Percentiles rank a stretch among this genome's conserved stretches.
These are phyloP conservation scores for Macrostomum lignano DNA, from an alignment of 1,140 invertebrate genomes.

Conservation along the genomic window DNA sequence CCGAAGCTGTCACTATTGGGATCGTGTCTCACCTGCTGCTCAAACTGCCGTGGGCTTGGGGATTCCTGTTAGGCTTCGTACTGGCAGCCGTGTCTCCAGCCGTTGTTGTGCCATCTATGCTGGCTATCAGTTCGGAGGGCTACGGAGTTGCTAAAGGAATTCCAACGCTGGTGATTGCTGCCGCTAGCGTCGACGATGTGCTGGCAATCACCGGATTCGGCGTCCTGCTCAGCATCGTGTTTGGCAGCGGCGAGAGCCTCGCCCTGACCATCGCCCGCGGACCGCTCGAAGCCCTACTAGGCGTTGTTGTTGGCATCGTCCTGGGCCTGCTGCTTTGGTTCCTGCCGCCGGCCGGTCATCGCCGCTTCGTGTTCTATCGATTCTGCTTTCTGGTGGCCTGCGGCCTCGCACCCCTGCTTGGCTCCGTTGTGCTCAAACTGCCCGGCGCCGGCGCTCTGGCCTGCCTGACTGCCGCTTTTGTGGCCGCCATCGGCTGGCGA, in stretches of 20 bases:
- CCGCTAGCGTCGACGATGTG: conserved; percentile 55
- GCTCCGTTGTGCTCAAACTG: conserved; percentile 44
- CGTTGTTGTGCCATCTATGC: conserved; percentile 63
- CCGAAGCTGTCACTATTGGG: neutral
- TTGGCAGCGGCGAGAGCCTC: conserved; percentile 19
- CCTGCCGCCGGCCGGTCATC: conserved; percentile 26
- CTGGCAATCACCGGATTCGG: conserved; percentile 56
- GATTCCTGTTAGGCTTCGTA: conserved; percentile 33
- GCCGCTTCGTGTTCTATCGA: conserved; percentile 25
- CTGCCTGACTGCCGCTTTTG: conserved; percentile 51
- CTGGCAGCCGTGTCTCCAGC: conserved; percentile 70
- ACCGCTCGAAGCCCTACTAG: conserved; percentile 43
- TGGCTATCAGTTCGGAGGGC: conserved; percentile 47
- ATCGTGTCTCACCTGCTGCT: neutral
- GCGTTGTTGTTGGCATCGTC: conserved; percentile 41
- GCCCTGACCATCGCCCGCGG: conserved; percentile 34
- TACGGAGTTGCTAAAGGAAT: conserved; percentile 74
- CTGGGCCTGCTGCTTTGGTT: conserved; percentile 44
- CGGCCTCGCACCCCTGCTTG: conserved; percentile 48
- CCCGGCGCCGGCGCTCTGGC: conserved; percentile 51
- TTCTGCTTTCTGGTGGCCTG: conserved; percentile 36
- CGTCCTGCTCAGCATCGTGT: conserved; percentile 18
- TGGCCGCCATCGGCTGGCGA: conserved; percentile 34
- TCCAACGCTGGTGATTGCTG: conserved; percentile 71
- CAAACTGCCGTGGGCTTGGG: conserved; percentile 1